Percentiles rank a stretch among this genome's conserved stretches.
These are phyloP conservation scores for Balaeniceps rex DNA, from an alignment of 2,113 vertebrate genomes.

Conservation along the genomic window DNA sequence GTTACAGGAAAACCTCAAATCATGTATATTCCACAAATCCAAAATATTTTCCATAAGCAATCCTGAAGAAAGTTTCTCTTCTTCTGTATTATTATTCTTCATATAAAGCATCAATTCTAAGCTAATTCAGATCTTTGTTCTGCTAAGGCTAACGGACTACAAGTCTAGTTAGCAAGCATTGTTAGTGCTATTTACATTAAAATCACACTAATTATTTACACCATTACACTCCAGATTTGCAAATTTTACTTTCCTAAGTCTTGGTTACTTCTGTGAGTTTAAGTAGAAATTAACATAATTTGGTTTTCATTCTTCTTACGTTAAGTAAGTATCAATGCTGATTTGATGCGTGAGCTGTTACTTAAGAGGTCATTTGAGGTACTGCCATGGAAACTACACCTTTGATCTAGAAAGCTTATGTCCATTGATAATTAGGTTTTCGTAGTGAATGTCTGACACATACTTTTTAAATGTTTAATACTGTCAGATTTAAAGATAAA, in stretches of 20 bases:
- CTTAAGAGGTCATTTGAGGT: neutral
- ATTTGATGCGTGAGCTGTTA: neutral
- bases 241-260: neutral
- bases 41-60: slow-evolving; percentile 45
- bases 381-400: neutral
- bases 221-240: neutral
- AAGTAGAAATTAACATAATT: neutral
- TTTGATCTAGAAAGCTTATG: slow-evolving; percentile 18
- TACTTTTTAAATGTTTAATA: neutral
- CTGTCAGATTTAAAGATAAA: neutral
- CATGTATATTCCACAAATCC: neutral
- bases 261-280: neutral
- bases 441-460: neutral
- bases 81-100: neutral
- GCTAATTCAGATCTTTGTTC: neutral
- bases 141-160: neutral
- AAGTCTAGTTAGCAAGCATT: neutral
- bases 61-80: neutral
- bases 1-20: slow-evolving; percentile 56
- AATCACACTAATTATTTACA: neutral
- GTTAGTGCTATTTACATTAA: neutral
- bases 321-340: neutral
- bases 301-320: neutral
- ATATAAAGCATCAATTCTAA: neutral
- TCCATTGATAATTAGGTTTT: neutral